phyloP scores from a whole-genome alignment of 2,888 invertebrate species.

The Eupithecia subumbrata region DNA sequence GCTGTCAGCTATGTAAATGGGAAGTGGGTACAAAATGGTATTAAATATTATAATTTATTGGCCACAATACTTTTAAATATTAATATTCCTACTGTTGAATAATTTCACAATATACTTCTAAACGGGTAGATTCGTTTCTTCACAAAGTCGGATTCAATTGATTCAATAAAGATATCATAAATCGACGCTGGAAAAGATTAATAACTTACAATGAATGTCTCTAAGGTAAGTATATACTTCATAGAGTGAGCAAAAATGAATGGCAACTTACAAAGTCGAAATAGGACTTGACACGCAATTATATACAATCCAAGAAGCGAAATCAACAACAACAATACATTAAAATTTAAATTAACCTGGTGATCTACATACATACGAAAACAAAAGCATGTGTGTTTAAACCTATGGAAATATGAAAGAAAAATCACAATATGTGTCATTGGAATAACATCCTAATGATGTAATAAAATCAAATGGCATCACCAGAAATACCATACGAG shows the following conservation, averaged over 20 bases:
- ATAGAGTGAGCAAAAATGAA: slow-evolving; percentile 66
- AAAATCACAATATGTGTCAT: slow-evolving; percentile 78
- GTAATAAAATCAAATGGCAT: slow-evolving; percentile 66
- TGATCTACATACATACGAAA: slow-evolving; percentile 62
- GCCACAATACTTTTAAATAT: slow-evolving; percentile 76
- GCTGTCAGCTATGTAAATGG: slow-evolving; percentile 77
- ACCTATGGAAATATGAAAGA: slow-evolving; percentile 76
- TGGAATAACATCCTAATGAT: slow-evolving; percentile 76
- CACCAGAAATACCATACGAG: slow-evolving; percentile 74
- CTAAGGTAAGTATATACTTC: slow-evolving; percentile 43
- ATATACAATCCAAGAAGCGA: slow-evolving; percentile 64
- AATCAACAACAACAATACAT: slow-evolving; percentile 65
- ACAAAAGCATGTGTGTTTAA: slow-evolving; percentile 67
- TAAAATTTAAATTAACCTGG: slow-evolving; percentile 64
- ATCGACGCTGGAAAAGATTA: slow-evolving; percentile 45
- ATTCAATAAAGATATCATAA: slow-evolving; percentile 42
- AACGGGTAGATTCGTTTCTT: slow-evolving; percentile 61
- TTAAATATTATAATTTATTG: slow-evolving; percentile 81
- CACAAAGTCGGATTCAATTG: slow-evolving; percentile 53
- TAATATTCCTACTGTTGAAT: slow-evolving; percentile 68
- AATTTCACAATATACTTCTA: slow-evolving; percentile 65
- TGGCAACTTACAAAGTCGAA: slow-evolving; percentile 55
- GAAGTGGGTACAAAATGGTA: slow-evolving; percentile 82
- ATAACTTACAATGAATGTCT: slow-evolving; percentile 24
- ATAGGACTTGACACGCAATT: slow-evolving; percentile 53